Conservation (phyloP, 1,140 invertebrate species). For the Ceratosolen fusciceps region DNA sequence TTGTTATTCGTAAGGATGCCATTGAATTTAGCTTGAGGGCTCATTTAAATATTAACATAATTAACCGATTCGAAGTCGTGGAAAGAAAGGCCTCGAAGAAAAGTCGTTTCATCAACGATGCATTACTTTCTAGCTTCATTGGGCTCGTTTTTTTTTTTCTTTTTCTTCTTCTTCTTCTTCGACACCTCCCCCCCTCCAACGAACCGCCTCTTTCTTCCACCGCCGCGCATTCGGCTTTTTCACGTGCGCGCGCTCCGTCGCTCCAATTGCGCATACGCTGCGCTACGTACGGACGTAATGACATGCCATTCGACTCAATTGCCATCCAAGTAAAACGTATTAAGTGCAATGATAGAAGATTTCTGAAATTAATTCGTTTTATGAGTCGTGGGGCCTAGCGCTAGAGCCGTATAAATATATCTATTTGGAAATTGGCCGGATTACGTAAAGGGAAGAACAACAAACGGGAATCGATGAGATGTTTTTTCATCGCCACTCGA, state of each 20-base stretch:
- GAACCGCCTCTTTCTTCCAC: too few relatives aligned
- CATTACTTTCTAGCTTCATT: background rate
- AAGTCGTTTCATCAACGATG: background rate
- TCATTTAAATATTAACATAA: background rate
- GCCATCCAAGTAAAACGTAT: background rate
- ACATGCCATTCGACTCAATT: background rate
- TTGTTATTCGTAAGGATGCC: background rate
- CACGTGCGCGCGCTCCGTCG: too few relatives aligned
- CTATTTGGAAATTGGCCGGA: background rate
- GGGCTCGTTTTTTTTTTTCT: too few relatives aligned
- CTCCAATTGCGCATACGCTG: too few relatives aligned
- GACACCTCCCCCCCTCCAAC: too few relatives aligned
- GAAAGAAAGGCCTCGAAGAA: too few relatives aligned
- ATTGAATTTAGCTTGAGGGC: background rate
- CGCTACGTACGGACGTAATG: background rate
- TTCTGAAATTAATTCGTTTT: background rate
- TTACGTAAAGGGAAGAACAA: background rate
- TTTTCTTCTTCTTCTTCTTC: too few relatives aligned
- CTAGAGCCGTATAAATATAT: too few relatives aligned
- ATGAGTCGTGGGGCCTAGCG: too few relatives aligned
- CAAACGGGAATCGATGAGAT: background rate
- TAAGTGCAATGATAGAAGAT: background rate
- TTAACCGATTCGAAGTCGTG: background rate
- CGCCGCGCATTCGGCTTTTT: too few relatives aligned
- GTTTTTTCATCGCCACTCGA: background rate